Percentiles rank a stretch among this genome's conserved stretches.
Evolutionary conservation across 2,797 vertebrate genomes (phyloP).

Genomic region (Odontamblyopus lacepedii): DNA sequence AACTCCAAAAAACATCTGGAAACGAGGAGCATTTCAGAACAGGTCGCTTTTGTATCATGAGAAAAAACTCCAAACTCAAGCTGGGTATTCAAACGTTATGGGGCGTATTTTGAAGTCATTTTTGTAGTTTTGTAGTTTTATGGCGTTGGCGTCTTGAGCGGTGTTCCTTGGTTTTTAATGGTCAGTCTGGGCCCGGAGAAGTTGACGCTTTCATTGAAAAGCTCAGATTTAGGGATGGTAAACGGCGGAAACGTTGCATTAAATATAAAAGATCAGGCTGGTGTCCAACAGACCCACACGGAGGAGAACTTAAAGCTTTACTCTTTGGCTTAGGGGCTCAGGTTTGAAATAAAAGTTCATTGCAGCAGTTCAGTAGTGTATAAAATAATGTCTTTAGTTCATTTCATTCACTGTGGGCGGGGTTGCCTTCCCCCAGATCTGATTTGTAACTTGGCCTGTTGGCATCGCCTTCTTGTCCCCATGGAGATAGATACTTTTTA

Average conservation of each 20-base stretch:
- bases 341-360: background rate
- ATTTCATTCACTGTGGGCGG: background rate
- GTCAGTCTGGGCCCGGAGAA: conserved; percentile 75
- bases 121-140: conserved; percentile 76
- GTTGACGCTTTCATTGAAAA: conserved; percentile 71
- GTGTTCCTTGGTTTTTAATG: conserved; percentile 81
- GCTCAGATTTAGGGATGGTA: conserved; percentile 74
- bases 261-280: conserved; percentile 69
- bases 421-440: background rate
- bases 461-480: too few species aligned
- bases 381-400: background rate
- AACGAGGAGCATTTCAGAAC: conserved; percentile 73
- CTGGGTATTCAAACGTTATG: conserved; percentile 78
- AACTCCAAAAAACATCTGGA: conserved; percentile 82
- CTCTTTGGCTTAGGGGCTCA: background rate
- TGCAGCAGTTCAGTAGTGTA: background rate
- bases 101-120: conserved; percentile 77
- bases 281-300: conserved; percentile 70
- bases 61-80: conserved; percentile 50
- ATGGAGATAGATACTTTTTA: too few species aligned
- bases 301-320: background rate
- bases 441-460: background rate
- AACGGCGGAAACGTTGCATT: conserved; percentile 85
- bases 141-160: conserved; percentile 74
- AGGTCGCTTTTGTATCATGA: conserved; percentile 79